A percentile compares a stretch with the other conserved stretches of the same genome.
These are phyloP conservation scores for Gobio gobio DNA, from an alignment of 2,113 vertebrate genomes.

Conservation along the genomic window DNA sequence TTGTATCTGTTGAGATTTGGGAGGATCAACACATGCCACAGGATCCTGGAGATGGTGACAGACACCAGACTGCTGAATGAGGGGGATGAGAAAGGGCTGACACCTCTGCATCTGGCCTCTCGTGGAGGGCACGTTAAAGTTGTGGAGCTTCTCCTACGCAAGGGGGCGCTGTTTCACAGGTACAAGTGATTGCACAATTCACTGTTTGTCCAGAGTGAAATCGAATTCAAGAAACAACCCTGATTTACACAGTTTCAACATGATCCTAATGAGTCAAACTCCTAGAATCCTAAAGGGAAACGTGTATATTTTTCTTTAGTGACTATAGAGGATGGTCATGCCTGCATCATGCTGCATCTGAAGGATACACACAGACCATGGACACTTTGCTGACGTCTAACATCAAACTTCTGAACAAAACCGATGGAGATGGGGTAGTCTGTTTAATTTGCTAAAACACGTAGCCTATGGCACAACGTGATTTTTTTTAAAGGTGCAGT, in stretches of 20 bases:
- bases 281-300: too few species aligned
- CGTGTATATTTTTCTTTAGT: conserved; percentile 61
- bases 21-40: conserved; percentile 84
- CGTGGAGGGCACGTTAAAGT: conserved; percentile 87
- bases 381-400: conserved; percentile 84
- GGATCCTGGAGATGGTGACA: conserved; percentile 79
- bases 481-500: too few species aligned
- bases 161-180: conserved; percentile 85
- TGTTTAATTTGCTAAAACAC: conserved; percentile 11
- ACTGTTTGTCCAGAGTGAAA: not conserved
- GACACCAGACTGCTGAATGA: conserved; percentile 86
- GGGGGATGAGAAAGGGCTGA: conserved; percentile 86
- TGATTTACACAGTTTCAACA: not conserved
- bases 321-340: conserved; percentile 87
- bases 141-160: conserved; percentile 84
- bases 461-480: not conserved
- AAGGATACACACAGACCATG: conserved; percentile 87
- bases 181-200: conserved; percentile 52
- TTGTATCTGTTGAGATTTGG: conserved; percentile 75
- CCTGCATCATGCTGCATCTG: conserved; percentile 82
- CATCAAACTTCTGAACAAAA: conserved; percentile 80
- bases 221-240: not conserved
- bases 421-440: conserved; percentile 79
- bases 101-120: conserved; percentile 85
- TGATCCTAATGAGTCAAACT: not conserved